Evolutionary conservation across 2,113 vertebrate genomes (phyloP).

Genomic region (Xiphophorus maculatus): DNA sequence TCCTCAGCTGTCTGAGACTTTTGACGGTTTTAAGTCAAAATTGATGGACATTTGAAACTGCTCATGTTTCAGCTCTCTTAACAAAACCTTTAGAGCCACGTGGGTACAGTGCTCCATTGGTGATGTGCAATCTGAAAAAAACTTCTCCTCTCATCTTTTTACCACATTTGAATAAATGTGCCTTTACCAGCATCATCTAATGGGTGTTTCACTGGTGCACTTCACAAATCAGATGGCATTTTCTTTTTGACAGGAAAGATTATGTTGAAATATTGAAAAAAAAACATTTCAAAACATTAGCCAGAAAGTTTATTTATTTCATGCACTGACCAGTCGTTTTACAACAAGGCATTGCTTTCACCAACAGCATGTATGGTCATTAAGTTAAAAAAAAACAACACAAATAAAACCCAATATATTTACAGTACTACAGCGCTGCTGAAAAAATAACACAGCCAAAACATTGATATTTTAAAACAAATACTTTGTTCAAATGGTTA

Average conservation of each 20-base stretch:
- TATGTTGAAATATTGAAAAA: background rate
- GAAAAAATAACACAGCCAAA: conserved; percentile 69
- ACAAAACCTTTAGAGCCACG: too few species aligned
- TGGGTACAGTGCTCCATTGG: too few species aligned
- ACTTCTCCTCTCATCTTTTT: too few species aligned
- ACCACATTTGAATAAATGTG: too few species aligned
- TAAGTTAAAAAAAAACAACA: conserved; percentile 13
- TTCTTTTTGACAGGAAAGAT: background rate
- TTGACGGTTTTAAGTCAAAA: too few species aligned
- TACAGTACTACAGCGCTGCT: conserved; percentile 67
- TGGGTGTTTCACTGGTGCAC: too few species aligned
- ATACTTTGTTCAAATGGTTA: conserved; percentile 58
- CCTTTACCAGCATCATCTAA: too few species aligned
- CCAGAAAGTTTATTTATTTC: conserved; percentile 56
- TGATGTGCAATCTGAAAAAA: too few species aligned
- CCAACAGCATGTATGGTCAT: conserved; percentile 28
- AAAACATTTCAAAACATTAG: background rate
- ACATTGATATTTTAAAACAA: conserved; percentile 73
- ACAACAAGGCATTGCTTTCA: conserved; percentile 35
- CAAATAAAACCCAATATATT: conserved; percentile 12
- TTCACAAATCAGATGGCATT: background rate
- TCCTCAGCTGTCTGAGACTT: too few species aligned
- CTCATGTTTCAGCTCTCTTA: too few species aligned
- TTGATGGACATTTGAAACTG: too few species aligned
- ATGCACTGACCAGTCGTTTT: conserved; percentile 53